Evolutionary conservation across 2,888 invertebrate genomes (phyloP).

Genomic region (Zootermopsis nevadensis): DNA sequence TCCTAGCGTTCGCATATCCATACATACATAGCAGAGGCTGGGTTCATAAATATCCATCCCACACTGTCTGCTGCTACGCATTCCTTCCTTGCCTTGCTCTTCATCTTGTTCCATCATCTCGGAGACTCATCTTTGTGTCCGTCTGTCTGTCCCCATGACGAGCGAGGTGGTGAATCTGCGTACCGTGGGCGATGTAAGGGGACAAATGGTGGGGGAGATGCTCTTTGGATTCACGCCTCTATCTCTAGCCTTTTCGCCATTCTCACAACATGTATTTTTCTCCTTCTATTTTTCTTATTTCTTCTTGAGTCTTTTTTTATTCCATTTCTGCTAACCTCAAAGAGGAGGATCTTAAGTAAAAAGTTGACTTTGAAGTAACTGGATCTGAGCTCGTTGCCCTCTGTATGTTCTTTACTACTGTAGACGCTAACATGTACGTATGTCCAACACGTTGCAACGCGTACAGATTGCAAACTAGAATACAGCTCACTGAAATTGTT

Average conservation of each 20-base stretch:
- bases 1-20: conserved; percentile 24
- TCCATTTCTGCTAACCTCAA: conserved; percentile 41
- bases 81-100: background rate
- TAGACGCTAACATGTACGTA: background rate
- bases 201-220: background rate
- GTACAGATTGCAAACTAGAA: background rate
- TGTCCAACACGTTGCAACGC: background rate
- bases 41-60: conserved; percentile 29
- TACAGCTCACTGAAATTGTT: no score
- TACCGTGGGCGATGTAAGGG: background rate
- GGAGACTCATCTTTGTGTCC: background rate
- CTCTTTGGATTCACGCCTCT: background rate
- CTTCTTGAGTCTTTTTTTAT: conserved; percentile 40
- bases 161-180: background rate
- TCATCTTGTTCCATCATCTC: background rate
- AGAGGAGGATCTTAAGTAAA: conserved; percentile 49
- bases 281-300: conserved; percentile 25
- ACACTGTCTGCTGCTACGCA: background rate
- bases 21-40: conserved; percentile 19
- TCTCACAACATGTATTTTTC: conserved; percentile 19
- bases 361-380: conserved; percentile 50
- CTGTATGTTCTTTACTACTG: background rate
- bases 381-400: background rate
- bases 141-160: conserved; percentile 27
- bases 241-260: background rate